Percentiles rank a stretch among this genome's conserved stretches.
Conservation (phyloP, 2,888 invertebrate genomes). For the Punctoribates punctum region DNA sequence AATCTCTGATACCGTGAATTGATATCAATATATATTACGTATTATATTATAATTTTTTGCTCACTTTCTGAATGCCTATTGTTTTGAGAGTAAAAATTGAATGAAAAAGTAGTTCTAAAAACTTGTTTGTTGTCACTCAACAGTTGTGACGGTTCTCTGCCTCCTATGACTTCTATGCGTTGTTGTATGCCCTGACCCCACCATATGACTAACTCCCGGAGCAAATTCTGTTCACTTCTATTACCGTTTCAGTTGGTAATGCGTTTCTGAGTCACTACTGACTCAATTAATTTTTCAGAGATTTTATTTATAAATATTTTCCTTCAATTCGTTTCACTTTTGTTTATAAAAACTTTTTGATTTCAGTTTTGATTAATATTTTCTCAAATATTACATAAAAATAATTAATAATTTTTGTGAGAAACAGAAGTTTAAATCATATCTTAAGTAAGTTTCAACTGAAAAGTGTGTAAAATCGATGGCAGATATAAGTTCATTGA, state of each 20-base stretch:
- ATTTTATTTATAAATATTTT: no score
- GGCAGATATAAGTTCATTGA: not conserved
- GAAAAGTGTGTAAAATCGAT: not conserved
- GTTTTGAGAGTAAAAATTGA: conserved; percentile 6
- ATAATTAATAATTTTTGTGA: no score
- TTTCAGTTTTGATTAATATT: no score
- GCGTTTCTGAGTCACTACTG: no score
- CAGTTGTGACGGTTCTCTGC: not conserved
- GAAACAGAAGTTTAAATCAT: no score
- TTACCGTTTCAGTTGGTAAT: not conserved
- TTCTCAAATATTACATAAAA: no score
- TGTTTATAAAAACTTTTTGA: no score
- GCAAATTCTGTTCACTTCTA: not conserved
- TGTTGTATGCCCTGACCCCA: conserved; percentile 17
- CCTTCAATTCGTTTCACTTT: no score
- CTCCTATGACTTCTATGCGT: no score
- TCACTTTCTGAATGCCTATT: conserved; percentile 31
- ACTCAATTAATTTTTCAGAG: no score
- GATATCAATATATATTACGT: conserved; percentile 12
- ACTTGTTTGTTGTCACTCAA: not conserved
- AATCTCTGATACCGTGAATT: conserved; percentile 1
- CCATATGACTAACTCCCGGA: not conserved
- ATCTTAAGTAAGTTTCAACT: not conserved
- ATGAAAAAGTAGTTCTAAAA: conserved; percentile 20
- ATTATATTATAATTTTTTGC: conserved; percentile 5